These are phyloP conservation scores for Lethenteron reissneri DNA, from an alignment of 2,113 vertebrate species.

Conservation along the genomic window DNA sequence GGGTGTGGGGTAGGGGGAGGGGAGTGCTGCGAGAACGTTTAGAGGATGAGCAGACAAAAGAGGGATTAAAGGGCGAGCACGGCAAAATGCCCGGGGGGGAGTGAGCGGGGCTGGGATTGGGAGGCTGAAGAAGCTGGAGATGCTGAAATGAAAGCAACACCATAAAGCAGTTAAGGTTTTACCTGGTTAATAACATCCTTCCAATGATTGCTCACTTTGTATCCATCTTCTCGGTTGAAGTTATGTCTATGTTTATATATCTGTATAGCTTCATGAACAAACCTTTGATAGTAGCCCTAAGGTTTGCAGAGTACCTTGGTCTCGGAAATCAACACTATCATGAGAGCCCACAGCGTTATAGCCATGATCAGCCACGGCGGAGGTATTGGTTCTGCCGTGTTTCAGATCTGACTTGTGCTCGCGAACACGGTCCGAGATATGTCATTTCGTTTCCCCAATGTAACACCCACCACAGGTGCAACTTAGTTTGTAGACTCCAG, in stretches of 20 bases:
- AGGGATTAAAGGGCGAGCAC: too few relatives aligned
- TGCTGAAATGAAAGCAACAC: background rate
- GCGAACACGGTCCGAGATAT: too few relatives aligned
- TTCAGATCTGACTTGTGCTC: too few relatives aligned
- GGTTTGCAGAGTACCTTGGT: background rate
- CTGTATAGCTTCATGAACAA: background rate
- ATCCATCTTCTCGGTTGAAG: background rate
- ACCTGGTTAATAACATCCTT: too few relatives aligned
- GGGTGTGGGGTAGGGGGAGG: background rate
- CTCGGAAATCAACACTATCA: background rate
- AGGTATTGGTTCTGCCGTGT: too few relatives aligned
- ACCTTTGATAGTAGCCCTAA: background rate
- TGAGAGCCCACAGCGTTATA: too few relatives aligned
- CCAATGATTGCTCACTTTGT: too few relatives aligned
- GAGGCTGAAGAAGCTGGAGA: background rate
- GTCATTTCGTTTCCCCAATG: too few relatives aligned
- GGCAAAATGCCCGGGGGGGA: background rate
- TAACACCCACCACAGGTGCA: too few relatives aligned
- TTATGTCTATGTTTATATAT: background rate
- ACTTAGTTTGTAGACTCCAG: too few relatives aligned
- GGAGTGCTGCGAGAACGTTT: background rate
- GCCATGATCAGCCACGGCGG: too few relatives aligned
- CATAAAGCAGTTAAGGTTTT: background rate
- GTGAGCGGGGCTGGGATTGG: background rate
- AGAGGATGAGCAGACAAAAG: too few relatives aligned